phyloP scores from a whole-genome alignment of 2,888 invertebrate species.

The Xestia c-nigrum region DNA sequence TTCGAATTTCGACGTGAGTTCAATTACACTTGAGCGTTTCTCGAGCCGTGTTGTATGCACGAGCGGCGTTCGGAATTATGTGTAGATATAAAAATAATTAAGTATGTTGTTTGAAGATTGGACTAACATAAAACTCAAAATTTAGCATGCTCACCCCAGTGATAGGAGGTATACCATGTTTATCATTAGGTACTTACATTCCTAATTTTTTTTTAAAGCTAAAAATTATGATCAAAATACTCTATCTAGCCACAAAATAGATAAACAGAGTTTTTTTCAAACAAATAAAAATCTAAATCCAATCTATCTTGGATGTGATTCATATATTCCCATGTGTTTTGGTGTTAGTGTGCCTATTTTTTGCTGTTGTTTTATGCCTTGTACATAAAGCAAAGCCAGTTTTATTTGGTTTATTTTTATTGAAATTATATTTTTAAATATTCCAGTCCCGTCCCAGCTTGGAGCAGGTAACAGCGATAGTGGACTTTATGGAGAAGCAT shows the following conservation, averaged over 20 bases:
- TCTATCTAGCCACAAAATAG: no score
- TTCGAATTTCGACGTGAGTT: constrained; percentile 61
- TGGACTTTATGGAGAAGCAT: constrained; percentile 87
- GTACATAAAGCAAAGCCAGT: neutral
- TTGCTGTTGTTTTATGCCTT: no score
- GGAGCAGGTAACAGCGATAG: constrained; percentile 86
- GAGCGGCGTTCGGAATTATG: neutral
- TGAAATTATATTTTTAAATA: neutral
- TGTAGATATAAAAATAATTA: neutral
- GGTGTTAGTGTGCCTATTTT: neutral
- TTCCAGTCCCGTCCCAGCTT: constrained; percentile 84
- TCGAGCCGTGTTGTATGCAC: neutral
- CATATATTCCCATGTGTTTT: no score
- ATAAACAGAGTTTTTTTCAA: neutral
- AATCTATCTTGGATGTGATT: neutral
- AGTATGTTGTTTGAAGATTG: neutral
- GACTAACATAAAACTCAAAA: neutral
- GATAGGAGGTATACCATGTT: neutral
- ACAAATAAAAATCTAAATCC: neutral
- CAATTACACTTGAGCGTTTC: neutral
- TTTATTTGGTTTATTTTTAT: neutral
- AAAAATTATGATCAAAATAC: no score
- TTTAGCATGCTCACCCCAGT: no score
- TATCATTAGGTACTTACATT: neutral
- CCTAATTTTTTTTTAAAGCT: neutral